These are phyloP conservation scores for Gymnocephalus cernua DNA, from an alignment of 2,113 vertebrate genomes.

Conservation along the genomic window DNA sequence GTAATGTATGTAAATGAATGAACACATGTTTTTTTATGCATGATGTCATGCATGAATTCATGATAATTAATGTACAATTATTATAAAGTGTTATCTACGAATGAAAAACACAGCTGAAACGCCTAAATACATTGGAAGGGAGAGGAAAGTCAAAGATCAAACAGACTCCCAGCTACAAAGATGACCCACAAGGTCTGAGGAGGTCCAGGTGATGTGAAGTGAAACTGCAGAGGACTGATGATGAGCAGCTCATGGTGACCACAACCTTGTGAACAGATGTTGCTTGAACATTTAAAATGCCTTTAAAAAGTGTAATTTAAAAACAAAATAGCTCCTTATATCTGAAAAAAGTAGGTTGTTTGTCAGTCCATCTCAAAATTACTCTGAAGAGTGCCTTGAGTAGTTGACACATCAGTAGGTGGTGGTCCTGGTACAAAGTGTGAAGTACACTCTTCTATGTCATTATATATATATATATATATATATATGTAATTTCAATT, in stretches of 20 bases:
- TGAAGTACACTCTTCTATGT: conserved; percentile 56
- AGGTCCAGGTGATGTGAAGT: not conserved
- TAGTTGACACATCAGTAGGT: conserved; percentile 16
- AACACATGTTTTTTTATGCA: no score
- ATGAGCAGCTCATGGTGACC: not conserved
- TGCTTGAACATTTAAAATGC: not conserved
- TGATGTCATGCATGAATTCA: no score
- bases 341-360: not conserved
- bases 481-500: conserved; percentile 76
- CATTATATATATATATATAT: conserved; percentile 77
- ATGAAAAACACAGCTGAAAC: no score
- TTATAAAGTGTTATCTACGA: no score
- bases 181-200: not conserved
- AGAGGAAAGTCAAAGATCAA: no score
- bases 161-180: not conserved
- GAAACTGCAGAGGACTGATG: not conserved
- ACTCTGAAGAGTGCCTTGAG: not conserved
- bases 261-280: not conserved
- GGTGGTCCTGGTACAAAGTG: conserved; percentile 36
- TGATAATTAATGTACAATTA: no score
- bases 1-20: no score
- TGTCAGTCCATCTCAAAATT: not conserved
- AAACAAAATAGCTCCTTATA: not conserved
- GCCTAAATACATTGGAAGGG: no score
- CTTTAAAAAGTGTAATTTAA: not conserved